phyloP scores from a whole-genome alignment of 2,888 invertebrate genomes.

The Germaria angustata region DNA sequence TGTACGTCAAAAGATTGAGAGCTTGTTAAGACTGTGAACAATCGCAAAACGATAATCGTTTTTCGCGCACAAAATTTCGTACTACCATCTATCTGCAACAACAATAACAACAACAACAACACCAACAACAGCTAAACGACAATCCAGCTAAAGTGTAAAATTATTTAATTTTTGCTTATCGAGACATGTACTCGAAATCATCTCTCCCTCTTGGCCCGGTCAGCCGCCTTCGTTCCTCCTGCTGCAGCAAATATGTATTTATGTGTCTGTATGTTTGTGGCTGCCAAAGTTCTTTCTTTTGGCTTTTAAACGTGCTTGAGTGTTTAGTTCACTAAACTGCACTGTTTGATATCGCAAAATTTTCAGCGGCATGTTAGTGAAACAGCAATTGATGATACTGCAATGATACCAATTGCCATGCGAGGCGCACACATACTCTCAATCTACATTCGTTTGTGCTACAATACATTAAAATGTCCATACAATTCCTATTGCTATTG shows the following conservation, averaged over 20 bases:
- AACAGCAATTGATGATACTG: constrained; percentile 64
- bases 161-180: constrained; percentile 70
- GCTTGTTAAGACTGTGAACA: constrained; percentile 69
- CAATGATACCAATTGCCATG: constrained; percentile 61
- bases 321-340: constrained; percentile 60
- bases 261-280: neutral
- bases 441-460: neutral
- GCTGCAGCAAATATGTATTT: neutral
- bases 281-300: neutral
- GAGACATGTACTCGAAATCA: constrained; percentile 59
- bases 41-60: constrained; percentile 65
- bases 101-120: constrained; percentile 20
- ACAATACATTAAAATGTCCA: constrained; percentile 1
- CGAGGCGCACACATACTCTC: constrained; percentile 3
- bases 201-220: constrained; percentile 5
- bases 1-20: constrained; percentile 69
- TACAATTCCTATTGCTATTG: neutral
- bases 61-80: constrained; percentile 51
- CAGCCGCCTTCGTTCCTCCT: neutral
- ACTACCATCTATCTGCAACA: neutral
- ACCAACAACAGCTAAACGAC: constrained; percentile 34
- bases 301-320: constrained; percentile 25
- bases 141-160: constrained; percentile 69
- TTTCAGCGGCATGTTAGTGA: constrained; percentile 64
- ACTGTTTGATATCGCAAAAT: constrained; percentile 56